Evolutionary conservation across 2,113 vertebrate genomes (phyloP), one percentile per base, ranked within the genome.

Genomic region (Saguinus imperator): DNA sequence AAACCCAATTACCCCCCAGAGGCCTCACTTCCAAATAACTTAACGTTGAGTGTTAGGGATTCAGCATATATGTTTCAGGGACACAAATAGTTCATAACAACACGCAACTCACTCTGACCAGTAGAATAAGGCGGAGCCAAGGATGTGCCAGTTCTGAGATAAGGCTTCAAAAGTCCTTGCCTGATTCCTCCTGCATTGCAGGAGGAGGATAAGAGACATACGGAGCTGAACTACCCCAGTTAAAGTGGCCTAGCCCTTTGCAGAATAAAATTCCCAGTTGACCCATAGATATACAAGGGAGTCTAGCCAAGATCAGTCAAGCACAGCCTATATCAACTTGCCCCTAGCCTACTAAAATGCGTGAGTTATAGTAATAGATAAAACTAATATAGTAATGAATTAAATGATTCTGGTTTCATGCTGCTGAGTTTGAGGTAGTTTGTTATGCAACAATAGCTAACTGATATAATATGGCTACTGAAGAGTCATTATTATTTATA

Each of bases 201-300:
- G 27, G 16, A 45, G 20, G 43, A 25, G 5, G 2, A 40, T 1
- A 32, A 37, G 73, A 77, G 45, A 70, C 1, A 0, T 5, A 6
- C 1, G 29, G 12, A 77, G 27, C 27, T 5, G 7, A 23, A 8
- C 0, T 13, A 16, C 32, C 79, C 70, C 40, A 27, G 45, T 6
- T 27, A 20, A 17, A 8, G 12, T 40, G 14, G 20, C 29, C 10
- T 10, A 29, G 25, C 7, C 55, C 37, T n/a, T 55, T 40, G 66
- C 18, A 45, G 32, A 89, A 70, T 61, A 37, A 61, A 88, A 48
- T 35, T 80, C 29, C 11, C 11, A 9, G 4, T 8, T 25, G 45
- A 48, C 35, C 50, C 5, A 7, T 2, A 79, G 35, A 48, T 21
- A 29, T 17, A 27, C 0, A 0, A 27, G 21, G 1, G 29, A 92